Percentiles rank a stretch among this genome's conserved stretches.
These are phyloP conservation scores for Nyctibius bracteatus DNA, from an alignment of 2,113 vertebrate genomes.

Conservation along the genomic window DNA sequence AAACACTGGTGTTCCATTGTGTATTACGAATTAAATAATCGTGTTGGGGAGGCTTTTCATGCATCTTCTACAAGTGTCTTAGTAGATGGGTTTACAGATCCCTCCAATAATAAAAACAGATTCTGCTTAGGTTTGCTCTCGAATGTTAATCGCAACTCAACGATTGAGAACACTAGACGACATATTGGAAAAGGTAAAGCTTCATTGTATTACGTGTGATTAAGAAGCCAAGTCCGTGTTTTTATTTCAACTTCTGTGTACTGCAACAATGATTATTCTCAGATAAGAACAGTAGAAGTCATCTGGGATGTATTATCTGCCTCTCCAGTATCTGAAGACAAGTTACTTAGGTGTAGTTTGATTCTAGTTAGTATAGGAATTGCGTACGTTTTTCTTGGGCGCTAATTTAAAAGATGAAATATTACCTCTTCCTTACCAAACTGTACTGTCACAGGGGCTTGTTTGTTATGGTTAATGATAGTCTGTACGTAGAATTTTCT, in stretches of 20 bases:
- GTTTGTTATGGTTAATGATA: neutral
- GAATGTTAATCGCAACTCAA: slow-evolving; percentile 96
- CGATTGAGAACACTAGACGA: slow-evolving; percentile 93
- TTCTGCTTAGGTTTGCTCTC: slow-evolving; percentile 95
- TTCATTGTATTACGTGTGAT: rapidly evolving
- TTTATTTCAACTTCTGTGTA: neutral
- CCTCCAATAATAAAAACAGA: slow-evolving; percentile 96
- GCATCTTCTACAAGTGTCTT: slow-evolving; percentile 95
- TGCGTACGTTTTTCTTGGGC: neutral
- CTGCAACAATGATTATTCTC: neutral
- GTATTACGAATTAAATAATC: slow-evolving; percentile 95
- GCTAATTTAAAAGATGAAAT: neutral
- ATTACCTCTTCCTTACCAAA: neutral
- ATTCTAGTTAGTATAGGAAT: neutral
- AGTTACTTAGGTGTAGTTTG: neutral
- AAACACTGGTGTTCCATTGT: slow-evolving; percentile 99
- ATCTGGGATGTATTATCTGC: neutral
- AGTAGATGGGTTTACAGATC: slow-evolving; percentile 96
- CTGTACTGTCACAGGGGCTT: neutral
- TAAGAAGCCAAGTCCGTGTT: neutral
- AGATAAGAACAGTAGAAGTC: neutral
- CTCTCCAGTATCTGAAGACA: neutral
- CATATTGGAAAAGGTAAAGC: slow-evolving; percentile 93
- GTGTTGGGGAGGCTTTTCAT: slow-evolving; percentile 94
- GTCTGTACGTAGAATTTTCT: neutral